Conservation (phyloP, 30 jellyfish, hydroid and myxozoan species). For the Pseudorhiza aurosa region DNA sequence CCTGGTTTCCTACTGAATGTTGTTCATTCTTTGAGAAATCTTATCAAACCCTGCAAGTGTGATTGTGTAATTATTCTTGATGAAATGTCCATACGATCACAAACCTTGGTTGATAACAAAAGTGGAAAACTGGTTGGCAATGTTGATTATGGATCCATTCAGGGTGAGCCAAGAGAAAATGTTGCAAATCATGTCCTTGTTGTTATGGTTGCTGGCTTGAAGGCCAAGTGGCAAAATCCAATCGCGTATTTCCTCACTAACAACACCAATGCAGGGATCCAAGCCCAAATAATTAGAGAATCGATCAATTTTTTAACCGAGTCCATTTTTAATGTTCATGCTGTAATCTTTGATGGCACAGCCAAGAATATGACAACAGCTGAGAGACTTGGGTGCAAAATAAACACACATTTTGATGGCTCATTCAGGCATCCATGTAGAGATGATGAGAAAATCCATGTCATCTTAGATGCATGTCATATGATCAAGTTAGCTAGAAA, state of each 20-base stretch:
- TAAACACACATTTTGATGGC: constrained; percentile 10
- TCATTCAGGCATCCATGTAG: constrained; percentile 24
- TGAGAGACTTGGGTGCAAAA: constrained; percentile 28
- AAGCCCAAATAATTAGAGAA: constrained; percentile 19
- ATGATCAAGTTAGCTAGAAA: constrained; percentile 44
- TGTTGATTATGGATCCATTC: constrained; percentile 30
- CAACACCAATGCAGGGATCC: constrained; percentile 28
- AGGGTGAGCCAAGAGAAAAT: constrained; percentile 17
- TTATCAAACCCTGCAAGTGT: background rate
- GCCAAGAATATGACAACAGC: constrained; percentile 25
- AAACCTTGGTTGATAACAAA: constrained; percentile 14
- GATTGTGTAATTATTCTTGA: constrained; percentile 20
- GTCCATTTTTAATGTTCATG: constrained; percentile 18
- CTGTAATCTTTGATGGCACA: constrained; percentile 38
- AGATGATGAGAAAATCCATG: background rate
- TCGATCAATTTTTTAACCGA: constrained; percentile 1
- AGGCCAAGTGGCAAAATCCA: constrained; percentile 15
- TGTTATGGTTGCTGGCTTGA: constrained; percentile 41
- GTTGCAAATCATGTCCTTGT: constrained; percentile 21
- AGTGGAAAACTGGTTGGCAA: constrained; percentile 21
- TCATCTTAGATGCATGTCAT: constrained; percentile 50
- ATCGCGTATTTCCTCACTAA: constrained; percentile 18
- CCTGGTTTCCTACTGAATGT: constrained; percentile 41
- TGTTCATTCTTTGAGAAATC: too few relatives aligned
- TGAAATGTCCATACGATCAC: constrained; percentile 30